phyloP scores from a whole-genome alignment of 1,140 invertebrate genomes.

The Solenopsis invicta region DNA sequence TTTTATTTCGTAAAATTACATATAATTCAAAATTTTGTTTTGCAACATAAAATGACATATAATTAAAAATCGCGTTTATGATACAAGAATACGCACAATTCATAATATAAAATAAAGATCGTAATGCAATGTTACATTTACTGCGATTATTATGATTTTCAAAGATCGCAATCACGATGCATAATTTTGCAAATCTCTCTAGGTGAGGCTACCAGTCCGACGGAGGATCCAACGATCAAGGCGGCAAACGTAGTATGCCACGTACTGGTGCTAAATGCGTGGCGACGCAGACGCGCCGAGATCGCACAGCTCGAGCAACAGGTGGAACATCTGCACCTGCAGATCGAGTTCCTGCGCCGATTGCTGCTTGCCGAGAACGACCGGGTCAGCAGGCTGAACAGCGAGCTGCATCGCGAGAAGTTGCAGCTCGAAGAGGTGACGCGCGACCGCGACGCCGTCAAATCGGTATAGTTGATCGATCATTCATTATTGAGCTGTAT shows the following conservation, averaged over 20 bases:
- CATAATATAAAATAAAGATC: no score
- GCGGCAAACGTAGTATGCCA: slow-evolving; percentile 86
- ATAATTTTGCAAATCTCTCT: no score
- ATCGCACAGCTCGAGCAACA: slow-evolving; percentile 85
- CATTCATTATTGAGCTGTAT: not conserved
- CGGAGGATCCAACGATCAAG: slow-evolving; percentile 65
- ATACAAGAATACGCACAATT: no score
- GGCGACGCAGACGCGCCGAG: slow-evolving; percentile 87
- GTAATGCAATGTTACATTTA: no score
- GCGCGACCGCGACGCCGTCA: slow-evolving; percentile 83
- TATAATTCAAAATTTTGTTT: no score
- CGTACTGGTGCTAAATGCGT: slow-evolving; percentile 87
- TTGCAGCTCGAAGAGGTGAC: slow-evolving; percentile 80
- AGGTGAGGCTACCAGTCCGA: slow-evolving; percentile 16
- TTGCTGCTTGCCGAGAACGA: slow-evolving; percentile 88
- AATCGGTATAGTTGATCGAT: slow-evolving; percentile 73
- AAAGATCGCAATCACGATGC: no score
- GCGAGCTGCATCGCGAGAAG: slow-evolving; percentile 87
- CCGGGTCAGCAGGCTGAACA: slow-evolving; percentile 86
- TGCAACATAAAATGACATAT: no score
- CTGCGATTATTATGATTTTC: no score
- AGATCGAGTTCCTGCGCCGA: slow-evolving; percentile 87
- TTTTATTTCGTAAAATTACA: no score
- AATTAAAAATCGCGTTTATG: no score
- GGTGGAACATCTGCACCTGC: slow-evolving; percentile 87